Percentiles rank a stretch among this genome's conserved stretches.
Evolutionary conservation across 2,888 invertebrate genomes (phyloP).

Genomic region (Augochlorella aurata): DNA sequence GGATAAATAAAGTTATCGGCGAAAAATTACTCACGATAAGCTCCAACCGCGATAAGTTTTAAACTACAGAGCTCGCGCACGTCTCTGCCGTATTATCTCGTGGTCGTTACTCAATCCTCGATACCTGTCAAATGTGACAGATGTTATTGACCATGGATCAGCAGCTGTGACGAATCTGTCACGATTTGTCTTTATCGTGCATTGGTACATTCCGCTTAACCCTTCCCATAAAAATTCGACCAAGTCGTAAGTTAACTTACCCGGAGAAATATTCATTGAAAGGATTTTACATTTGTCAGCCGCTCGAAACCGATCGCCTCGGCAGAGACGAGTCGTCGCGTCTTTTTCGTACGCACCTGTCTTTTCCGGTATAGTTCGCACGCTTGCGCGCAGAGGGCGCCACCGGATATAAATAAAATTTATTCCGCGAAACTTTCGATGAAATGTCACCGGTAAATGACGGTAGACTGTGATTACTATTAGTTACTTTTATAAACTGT

Average conservation of each 20-base stretch:
- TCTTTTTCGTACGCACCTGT: not conserved
- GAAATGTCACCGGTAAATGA: not conserved
- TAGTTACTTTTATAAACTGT: not conserved
- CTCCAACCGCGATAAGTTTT: constrained; percentile 44
- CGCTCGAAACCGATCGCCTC: not conserved
- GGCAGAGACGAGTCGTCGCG: not conserved
- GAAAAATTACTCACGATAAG: constrained; percentile 42
- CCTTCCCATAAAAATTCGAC: not conserved
- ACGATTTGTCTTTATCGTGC: constrained; percentile 25
- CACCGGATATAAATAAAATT: constrained; percentile 15
- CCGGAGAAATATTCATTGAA: not conserved
- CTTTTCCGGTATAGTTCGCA: not conserved
- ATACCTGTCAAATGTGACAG: not conserved
- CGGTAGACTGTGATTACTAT: not conserved
- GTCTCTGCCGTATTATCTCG: constrained; percentile 16
- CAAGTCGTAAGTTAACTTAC: not conserved
- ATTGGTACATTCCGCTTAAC: constrained; percentile 17
- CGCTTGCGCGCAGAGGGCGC: constrained; percentile 18
- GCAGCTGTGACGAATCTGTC: not conserved
- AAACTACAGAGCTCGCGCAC: not conserved
- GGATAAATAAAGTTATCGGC: constrained; percentile 37
- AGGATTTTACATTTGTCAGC: not conserved
- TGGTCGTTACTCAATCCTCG: not conserved
- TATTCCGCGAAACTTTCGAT: not conserved
- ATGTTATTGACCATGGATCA: not conserved